Base-by-base conservation (phyloP, 2,113 vertebrate genomes). In the Ameiurus melas region DNA sequence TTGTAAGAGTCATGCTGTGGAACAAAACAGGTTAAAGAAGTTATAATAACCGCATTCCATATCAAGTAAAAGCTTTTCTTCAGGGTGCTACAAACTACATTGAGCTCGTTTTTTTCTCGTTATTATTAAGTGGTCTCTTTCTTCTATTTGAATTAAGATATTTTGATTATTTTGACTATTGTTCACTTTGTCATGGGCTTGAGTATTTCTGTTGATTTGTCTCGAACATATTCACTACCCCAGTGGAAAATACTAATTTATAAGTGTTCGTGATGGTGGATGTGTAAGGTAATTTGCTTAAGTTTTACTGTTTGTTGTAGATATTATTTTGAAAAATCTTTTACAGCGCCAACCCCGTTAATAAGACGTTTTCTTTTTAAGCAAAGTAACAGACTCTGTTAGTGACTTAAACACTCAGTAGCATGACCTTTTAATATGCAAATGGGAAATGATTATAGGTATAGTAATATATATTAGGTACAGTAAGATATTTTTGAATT, bases 381-480 rank as follows among this genome's bases (percentile, higher is more conserved):
- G 82, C 39, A 77, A 47, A 6, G 75, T 51, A 78, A 27, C 13
- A 51, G 75, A 51, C n/a, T 16, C 43, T 78, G 75, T 51, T 78
- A 51, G 12, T 78, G 75, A 16, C 12, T 16, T 51, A 27, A 91
- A 91, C 90, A 90, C 64, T 85, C 84, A 88, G 77, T 92, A 92
- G 93, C 92, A 93, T 94, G 92, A 92, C 55, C 83, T 92, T 85
- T 91, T 86, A 90, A 90, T 90, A 88, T 86, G 87, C 90, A 92
- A 85, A 88, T 30, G 83, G 87, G 83, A 83, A 86, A 85, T 71
- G 70, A 60, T 39, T 86, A 80, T 78, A 47, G 47, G 47, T 55
- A 47, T 66, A 53, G 36, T 27, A 78, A 78, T 47, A 86, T 79
- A 66, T 80, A 53, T 53, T 80, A 30, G 62, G 27, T 53, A 86